Base-by-base conservation (phyloP, 2,888 invertebrate species). In the Ceramica pisi region DNA sequence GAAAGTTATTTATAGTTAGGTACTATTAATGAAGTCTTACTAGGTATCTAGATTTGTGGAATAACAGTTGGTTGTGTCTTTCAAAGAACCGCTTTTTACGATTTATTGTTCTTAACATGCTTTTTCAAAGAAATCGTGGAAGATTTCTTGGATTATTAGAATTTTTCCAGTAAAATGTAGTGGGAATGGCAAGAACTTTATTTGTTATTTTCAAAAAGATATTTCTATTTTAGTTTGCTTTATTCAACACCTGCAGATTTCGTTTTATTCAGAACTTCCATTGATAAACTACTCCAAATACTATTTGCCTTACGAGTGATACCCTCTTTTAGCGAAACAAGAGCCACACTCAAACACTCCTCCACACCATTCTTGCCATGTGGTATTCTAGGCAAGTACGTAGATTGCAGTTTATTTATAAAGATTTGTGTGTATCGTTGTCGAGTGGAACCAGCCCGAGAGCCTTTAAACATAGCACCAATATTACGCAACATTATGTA, bases 1-100 rank as follows among this genome's bases (percentile, higher is more conserved):
- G n/a, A 77, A 67, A 67, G 67, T 63, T 77, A 78, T 67, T 63
- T 55, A 72, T 73, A 77, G 51, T 67, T 73, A 77, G 51, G 19
- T 6, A 12, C 16, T 21, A 21, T 50, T 59, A 44, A 70, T 44
- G 63, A n/a, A 53, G 12, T 62, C 26, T 26, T 31, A 51, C 8
- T 26, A 31, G 16, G 57, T 59, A 62, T 69, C 9, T 35, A 38
- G 50, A 62, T 69, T 62, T 51, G 16, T 69, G 38, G 23, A 62
- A 23, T 41, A 31, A 9, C 19, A 23, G 41, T 35, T 26, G 23
- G 1, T 56, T 38, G 7, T 12, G 19, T 38, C 23, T 12, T 46
- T 2, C 31, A 61, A 61, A 60, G n/a, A 46, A 26, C 19, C 16
- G 26, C 26, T 10, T 9, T 10, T 41, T 21, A 57, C n/a, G n/a